These are phyloP conservation scores for Solea senegalensis DNA, from an alignment of 2,113 vertebrate species.

Conservation along the genomic window DNA sequence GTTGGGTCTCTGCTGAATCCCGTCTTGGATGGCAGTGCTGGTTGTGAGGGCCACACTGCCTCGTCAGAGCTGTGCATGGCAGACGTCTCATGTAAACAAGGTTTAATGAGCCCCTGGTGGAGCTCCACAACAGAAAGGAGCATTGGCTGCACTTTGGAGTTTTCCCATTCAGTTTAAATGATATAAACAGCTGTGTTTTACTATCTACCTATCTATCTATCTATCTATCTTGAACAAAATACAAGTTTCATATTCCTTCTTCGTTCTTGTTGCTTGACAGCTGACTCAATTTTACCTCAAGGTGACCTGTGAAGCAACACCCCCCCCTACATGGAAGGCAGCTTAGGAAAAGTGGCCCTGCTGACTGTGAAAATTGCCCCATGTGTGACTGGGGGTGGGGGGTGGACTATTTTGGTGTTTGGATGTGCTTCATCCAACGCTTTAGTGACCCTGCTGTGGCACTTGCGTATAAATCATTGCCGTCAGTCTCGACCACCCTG, in stretches of 20 bases:
- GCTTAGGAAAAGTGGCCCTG: slow-evolving; percentile 17
- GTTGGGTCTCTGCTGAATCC: slow-evolving; percentile 53
- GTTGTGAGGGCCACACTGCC: slow-evolving; percentile 46
- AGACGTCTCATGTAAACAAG: slow-evolving; percentile 74
- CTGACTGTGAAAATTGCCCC: slow-evolving; percentile 58
- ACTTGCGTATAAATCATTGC: slow-evolving; percentile 52
- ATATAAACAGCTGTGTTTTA: neutral
- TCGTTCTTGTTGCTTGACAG: no score
- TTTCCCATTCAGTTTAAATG: slow-evolving; percentile 9
- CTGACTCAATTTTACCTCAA: slow-evolving; percentile 9
- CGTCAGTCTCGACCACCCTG: slow-evolving; percentile 13
- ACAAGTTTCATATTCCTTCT: no score
- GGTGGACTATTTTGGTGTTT: slow-evolving; percentile 10
- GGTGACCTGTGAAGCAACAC: slow-evolving; percentile 31
- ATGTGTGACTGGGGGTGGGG: slow-evolving; percentile 37
- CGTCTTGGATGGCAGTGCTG: slow-evolving; percentile 68
- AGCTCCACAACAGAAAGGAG: slow-evolving; percentile 30
- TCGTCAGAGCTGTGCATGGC: slow-evolving; percentile 60
- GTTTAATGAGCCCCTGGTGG: slow-evolving; percentile 63
- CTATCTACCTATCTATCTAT: no score
- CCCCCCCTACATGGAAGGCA: slow-evolving; percentile 16
- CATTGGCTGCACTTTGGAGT: slow-evolving; percentile 8
- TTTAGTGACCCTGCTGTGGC: slow-evolving; percentile 34
- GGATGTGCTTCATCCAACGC: slow-evolving; percentile 14
- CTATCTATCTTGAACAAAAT: neutral